Percentiles rank a stretch among this genome's conserved stretches.
Evolutionary conservation across 1,140 invertebrate genomes (phyloP).

Genomic region (Hypsibius dujardini): DNA sequence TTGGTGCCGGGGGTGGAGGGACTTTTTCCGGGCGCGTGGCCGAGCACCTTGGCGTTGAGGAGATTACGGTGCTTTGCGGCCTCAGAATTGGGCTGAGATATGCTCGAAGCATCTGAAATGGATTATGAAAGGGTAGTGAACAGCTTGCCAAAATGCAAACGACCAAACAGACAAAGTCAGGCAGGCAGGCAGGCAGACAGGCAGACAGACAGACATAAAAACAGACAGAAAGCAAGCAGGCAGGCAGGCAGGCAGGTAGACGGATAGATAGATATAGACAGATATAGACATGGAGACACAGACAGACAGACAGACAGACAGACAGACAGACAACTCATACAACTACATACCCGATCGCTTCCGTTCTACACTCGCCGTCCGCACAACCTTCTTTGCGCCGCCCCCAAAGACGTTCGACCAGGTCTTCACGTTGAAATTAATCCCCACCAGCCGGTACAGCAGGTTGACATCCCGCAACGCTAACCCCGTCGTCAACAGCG

Average conservation of each 20-base stretch:
- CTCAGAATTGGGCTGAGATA: neutral
- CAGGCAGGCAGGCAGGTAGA: no score
- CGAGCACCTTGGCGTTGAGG: slow-evolving; percentile 13
- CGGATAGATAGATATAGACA: no score
- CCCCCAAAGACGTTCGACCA: slow-evolving; percentile 84
- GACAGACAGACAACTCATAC: neutral
- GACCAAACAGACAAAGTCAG: no score
- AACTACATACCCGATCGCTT: slow-evolving; percentile 25
- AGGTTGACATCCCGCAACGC: slow-evolving; percentile 81
- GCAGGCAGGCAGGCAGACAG: no score
- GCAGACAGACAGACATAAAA: no score
- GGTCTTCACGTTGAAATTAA: slow-evolving; percentile 55
- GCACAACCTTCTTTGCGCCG: slow-evolving; percentile 64
- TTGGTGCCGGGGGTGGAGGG: neutral
- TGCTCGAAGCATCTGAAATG: no score
- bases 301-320: no score
- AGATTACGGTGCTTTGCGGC: slow-evolving; percentile 17
- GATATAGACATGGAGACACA: no score
- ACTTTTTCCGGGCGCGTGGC: neutral
- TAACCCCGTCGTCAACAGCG: slow-evolving; percentile 73
- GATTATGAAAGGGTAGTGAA: no score
- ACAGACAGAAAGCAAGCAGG: no score
- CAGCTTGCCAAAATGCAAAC: no score
- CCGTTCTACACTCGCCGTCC: slow-evolving; percentile 20
- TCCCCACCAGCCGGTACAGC: slow-evolving; percentile 64